Percentiles rank a stretch among this genome's conserved stretches.
These are phyloP conservation scores for Drosophila pseudotalamancana DNA, from an alignment of 2,888 invertebrate genomes.

Conservation along the genomic window DNA sequence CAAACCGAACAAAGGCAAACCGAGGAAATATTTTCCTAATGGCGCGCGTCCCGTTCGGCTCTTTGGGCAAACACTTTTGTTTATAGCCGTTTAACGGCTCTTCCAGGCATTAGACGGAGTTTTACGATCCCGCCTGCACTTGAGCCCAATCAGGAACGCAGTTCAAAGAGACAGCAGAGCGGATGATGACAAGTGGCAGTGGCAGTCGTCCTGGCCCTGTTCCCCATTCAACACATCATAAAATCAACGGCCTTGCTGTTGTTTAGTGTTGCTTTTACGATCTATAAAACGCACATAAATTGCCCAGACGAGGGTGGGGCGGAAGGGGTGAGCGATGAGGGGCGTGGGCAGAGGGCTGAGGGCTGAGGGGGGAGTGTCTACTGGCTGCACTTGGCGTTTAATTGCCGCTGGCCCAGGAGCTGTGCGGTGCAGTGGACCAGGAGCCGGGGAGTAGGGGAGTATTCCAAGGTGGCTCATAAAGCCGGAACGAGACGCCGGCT, in stretches of 20 bases:
- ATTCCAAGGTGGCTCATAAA: conserved; percentile 48
- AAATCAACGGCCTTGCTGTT: conserved; percentile 68
- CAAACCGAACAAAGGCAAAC: conserved; percentile 37
- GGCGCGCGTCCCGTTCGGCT: conserved; percentile 27
- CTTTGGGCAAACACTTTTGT: conserved; percentile 62
- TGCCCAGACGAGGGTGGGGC: too few relatives aligned
- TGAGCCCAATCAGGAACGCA: conserved; percentile 55
- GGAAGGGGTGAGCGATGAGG: conserved; percentile 35
- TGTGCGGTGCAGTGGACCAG: conserved; percentile 20
- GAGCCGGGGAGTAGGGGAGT: conserved; percentile 1
- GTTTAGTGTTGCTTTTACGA: conserved; percentile 75
- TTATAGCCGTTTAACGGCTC: conserved; percentile 76
- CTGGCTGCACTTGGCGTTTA: conserved; percentile 61
- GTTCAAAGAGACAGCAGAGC: conserved; percentile 35
- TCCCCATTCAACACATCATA: conserved; percentile 77
- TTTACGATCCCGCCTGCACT: conserved; percentile 76
- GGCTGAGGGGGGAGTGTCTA: not conserved
- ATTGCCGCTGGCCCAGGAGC: conserved; percentile 55
- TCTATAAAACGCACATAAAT: conserved; percentile 78
- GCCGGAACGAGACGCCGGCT: conserved; percentile 23
- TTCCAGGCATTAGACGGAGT: conserved; percentile 66
- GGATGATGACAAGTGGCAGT: conserved; percentile 58
- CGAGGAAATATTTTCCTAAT: conserved; percentile 37
- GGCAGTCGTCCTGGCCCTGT: conserved; percentile 46
- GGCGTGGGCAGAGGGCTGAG: conserved; percentile 27